A percentile compares a stretch with the other conserved stretches of the same genome.
These are phyloP conservation scores for Mimumesa dahlbomi DNA, from an alignment of 2,888 invertebrate species.

Conservation along the genomic window DNA sequence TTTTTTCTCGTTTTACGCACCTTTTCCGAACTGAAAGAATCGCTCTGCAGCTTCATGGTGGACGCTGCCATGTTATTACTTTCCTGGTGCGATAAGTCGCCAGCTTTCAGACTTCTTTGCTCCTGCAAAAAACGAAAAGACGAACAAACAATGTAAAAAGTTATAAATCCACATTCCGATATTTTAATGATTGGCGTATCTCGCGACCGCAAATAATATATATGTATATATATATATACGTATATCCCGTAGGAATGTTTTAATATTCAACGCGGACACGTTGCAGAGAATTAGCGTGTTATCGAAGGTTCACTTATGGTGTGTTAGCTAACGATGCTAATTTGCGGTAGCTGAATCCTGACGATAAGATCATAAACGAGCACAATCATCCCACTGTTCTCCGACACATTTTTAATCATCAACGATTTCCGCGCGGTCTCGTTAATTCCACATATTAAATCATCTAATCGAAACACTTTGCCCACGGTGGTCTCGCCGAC, in stretches of 20 bases:
- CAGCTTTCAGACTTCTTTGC: constrained; percentile 90
- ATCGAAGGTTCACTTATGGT: constrained; percentile 52
- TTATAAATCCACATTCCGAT: too few relatives aligned
- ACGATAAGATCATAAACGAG: constrained; percentile 36
- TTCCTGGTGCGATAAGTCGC: constrained; percentile 92
- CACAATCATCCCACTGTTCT: constrained; percentile 48
- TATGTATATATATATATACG: too few relatives aligned
- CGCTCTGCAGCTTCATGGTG: constrained; percentile 92
- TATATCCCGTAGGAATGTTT: neutral
- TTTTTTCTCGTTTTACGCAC: constrained; percentile 46
- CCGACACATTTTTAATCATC: neutral
- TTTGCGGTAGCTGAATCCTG: constrained; percentile 32
- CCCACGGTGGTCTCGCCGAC: too few relatives aligned
- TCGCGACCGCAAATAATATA: too few relatives aligned
- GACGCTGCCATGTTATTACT: constrained; percentile 92
- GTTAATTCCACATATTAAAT: neutral
- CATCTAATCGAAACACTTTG: neutral
- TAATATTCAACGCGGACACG: constrained; percentile 5
- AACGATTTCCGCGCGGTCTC: neutral
- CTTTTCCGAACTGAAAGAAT: constrained; percentile 92
- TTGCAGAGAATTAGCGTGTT: constrained; percentile 53
- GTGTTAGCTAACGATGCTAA: constrained; percentile 56
- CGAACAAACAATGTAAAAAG: too few relatives aligned
- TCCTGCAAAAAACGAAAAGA: constrained; percentile 85
- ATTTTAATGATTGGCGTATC: too few relatives aligned